A percentile compares a stretch with the other conserved stretches of the same genome.
phyloP scores from a whole-genome alignment of 2,888 invertebrate species.

The Caenorhabditis sp. region DNA sequence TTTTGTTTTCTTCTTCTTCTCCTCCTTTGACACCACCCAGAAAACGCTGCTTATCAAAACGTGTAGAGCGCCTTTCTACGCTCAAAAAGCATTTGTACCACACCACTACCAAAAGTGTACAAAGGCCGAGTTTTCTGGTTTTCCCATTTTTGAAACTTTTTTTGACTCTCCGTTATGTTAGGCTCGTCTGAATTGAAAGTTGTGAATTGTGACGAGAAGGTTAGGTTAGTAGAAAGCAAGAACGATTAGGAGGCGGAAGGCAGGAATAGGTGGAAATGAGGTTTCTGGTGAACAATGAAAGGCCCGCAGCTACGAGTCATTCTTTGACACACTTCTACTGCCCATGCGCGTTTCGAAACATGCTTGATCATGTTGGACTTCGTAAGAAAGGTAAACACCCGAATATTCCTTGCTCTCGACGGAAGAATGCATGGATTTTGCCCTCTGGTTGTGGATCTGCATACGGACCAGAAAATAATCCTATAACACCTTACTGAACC shows the following conservation, averaged over 20 bases:
- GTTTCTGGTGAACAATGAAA: slow-evolving; percentile 56
- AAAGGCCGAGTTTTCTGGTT: background rate
- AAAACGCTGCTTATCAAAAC: slow-evolving; percentile 55
- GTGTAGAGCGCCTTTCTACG: slow-evolving; percentile 43
- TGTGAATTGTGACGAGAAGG: slow-evolving; percentile 17
- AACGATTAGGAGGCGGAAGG: slow-evolving; percentile 58
- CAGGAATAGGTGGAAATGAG: slow-evolving; percentile 47
- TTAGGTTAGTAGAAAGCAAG: slow-evolving; percentile 23
- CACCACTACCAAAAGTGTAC: slow-evolving; percentile 40
- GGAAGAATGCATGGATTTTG: too few relatives aligned
- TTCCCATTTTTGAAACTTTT: slow-evolving; percentile 27
- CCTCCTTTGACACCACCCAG: slow-evolving; percentile 56
- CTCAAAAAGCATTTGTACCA: slow-evolving; percentile 5
- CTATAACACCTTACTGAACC: slow-evolving; percentile 6
- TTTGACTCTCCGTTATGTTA: slow-evolving; percentile 4
- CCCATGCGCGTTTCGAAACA: slow-evolving; percentile 45
- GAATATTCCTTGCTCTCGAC: slow-evolving; percentile 1
- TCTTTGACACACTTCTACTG: slow-evolving; percentile 20
- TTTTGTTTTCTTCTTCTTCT: slow-evolving; percentile 50
- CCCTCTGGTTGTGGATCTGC: too few relatives aligned
- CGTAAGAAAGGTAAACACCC: slow-evolving; percentile 49
- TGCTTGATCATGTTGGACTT: slow-evolving; percentile 54
- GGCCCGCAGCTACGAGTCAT: background rate
- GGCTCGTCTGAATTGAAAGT: background rate
- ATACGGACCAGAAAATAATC: too few relatives aligned